Conservation (phyloP, 2,797 vertebrate species). For the Poecile montanus region DNA sequence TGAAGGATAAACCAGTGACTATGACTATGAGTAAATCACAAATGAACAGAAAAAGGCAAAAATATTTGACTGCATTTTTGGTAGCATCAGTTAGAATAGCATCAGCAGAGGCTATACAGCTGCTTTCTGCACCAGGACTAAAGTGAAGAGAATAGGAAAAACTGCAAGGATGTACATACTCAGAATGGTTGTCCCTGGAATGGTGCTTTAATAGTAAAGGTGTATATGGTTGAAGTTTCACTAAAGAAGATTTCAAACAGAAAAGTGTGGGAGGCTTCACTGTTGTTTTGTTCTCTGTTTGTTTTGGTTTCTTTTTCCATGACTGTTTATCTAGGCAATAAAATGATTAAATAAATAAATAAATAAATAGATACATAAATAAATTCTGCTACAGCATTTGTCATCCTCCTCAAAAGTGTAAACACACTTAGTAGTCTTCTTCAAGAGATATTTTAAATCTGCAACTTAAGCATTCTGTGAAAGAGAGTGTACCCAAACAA, state of each 20-base stretch:
- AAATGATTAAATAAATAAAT: background rate
- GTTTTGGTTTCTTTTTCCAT: background rate
- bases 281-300: background rate
- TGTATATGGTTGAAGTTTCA: background rate
- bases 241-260: background rate
- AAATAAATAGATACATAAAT: background rate
- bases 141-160: background rate
- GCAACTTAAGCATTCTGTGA: background rate
- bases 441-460: background rate
- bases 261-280: background rate
- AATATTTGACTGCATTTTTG: background rate
- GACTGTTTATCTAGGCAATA: background rate
- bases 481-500: background rate
- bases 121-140: background rate
- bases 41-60: background rate
- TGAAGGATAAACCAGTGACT: background rate
- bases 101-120: background rate
- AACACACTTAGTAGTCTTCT: background rate
- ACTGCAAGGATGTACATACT: background rate
- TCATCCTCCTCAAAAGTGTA: background rate
- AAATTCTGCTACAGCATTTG: background rate
- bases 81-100: background rate
- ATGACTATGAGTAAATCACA: background rate
- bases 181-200: background rate
- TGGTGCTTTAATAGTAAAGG: background rate